phyloP scores from a whole-genome alignment of 35 echinoderm and acorn worm genomes.

The Diadema setosum region DNA sequence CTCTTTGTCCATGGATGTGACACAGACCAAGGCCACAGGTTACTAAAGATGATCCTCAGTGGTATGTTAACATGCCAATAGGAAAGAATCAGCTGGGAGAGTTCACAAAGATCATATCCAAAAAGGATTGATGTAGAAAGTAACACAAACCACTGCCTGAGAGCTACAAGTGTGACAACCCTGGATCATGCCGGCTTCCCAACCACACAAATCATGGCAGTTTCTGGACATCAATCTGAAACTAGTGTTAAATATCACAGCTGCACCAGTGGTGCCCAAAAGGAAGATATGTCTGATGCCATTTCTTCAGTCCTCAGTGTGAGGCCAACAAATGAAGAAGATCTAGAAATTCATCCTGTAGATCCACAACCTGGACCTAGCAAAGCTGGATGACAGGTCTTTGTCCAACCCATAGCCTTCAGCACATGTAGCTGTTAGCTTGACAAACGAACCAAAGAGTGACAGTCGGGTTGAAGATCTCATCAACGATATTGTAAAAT shows the following conservation, averaged over 20 bases:
- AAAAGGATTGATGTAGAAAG: conserved; percentile 1
- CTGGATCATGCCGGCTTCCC: conserved; percentile 16
- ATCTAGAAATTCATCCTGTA: neutral
- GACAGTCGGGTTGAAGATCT: neutral
- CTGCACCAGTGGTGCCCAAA: conserved; percentile 15
- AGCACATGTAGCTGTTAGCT: neutral
- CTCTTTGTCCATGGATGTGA: neutral
- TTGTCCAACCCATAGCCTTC: neutral
- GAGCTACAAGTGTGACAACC: neutral
- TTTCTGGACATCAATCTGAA: conserved; percentile 41
- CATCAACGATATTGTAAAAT: neutral
- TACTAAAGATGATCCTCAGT: neutral
- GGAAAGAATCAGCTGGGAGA: neutral
- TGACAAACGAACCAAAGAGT: neutral
- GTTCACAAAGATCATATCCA: conserved; percentile 1
- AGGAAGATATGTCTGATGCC: conserved; percentile 29
- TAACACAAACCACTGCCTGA: neutral
- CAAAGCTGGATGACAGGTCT: neutral
- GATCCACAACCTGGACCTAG: conserved; percentile 8
- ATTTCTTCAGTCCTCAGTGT: neutral
- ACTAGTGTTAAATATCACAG: conserved; percentile 17
- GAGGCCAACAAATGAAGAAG: neutral
- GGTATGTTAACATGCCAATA: conserved; percentile 17
- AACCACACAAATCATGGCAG: conserved; percentile 29
- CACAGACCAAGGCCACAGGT: conserved; percentile 2